Evolutionary conservation across 2,888 invertebrate species (phyloP), one percentile per base, ranked within the genome.

Genomic region (Ochropacha duplaris): DNA sequence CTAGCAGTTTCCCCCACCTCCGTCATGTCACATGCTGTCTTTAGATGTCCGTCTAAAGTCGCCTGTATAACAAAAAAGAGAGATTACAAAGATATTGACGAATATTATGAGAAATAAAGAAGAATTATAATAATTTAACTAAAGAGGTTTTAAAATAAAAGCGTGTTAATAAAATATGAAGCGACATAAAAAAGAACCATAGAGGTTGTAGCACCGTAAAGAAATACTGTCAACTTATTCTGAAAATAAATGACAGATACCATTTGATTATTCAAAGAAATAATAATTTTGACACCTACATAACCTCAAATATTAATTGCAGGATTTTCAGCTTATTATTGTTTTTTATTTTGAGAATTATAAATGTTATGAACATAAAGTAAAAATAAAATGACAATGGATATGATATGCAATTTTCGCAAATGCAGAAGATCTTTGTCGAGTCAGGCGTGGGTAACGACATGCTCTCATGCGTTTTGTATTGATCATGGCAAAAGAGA

Each of bases 1-100:
- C 92, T 93, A 39, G 97, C 96, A n/a, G 97, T 97, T 84, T 98
- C 98, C 5, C 98, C 98, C 58, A 97, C 95, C 86, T 98, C 98
- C 1, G 96, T 96, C 96, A 98, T 97, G 70, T 96, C 97, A 61
- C 95, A 95, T 51, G 97, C 94, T 54, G 94, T 94, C 91, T 96
- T 96, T 73, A 97, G 88, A 88, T 97, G 96, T 55, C 93, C 93
- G 86, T 97, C 97, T 87, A 98, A 95, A 81, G 95, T 95, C 56
- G 94, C 94, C 95, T 96, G 77, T 54, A 55, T 61, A 11, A 49
- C 49, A 36, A 61, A 66, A 58, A 55, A 12, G n/a, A n/a, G n/a
- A n/a, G n/a, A n/a, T n/a, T n/a, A n/a, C n/a, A n/a, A n/a, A n/a
- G n/a, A n/a, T n/a, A n/a, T n/a, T n/a, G n/a, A n/a, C n/a, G n/a